phyloP scores from a whole-genome alignment of 2,797 vertebrate species.

The Takifugu rubripes region DNA sequence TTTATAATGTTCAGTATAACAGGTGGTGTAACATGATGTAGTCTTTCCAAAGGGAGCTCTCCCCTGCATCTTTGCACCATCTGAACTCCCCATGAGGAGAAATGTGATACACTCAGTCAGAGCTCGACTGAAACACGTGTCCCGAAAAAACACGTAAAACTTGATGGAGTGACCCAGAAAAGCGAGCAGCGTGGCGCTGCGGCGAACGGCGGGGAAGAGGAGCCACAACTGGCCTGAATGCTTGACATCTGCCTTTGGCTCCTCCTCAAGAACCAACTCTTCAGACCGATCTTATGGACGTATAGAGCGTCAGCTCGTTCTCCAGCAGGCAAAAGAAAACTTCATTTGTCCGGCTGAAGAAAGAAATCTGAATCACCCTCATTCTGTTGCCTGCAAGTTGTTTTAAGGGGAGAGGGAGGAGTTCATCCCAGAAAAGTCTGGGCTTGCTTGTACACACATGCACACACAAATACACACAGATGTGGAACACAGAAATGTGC shows the following conservation, averaged over 20 bases:
- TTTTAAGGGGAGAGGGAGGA: slow-evolving; percentile 25
- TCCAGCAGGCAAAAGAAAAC: too few relatives aligned
- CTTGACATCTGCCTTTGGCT: slow-evolving; percentile 44
- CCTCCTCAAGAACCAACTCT: slow-evolving; percentile 1
- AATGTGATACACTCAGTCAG: slow-evolving; percentile 12
- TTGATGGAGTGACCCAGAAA: slow-evolving; percentile 55
- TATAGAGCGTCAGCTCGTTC: too few relatives aligned
- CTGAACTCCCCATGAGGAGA: slow-evolving; percentile 45
- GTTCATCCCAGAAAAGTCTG: slow-evolving; percentile 35
- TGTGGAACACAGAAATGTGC: slow-evolving; percentile 17
- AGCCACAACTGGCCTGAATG: slow-evolving; percentile 34
- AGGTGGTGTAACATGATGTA: slow-evolving; percentile 31
- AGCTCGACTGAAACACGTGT: slow-evolving; percentile 17
- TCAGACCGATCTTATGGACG: not conserved
- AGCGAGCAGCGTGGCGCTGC: slow-evolving; percentile 20
- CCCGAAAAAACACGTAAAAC: slow-evolving; percentile 35
- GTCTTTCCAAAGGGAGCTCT: slow-evolving; percentile 25
- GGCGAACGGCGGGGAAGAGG: slow-evolving; percentile 39
- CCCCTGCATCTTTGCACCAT: slow-evolving; percentile 19
- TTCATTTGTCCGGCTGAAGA: not conserved
- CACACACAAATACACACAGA: slow-evolving; percentile 6
- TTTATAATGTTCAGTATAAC: slow-evolving; percentile 14
- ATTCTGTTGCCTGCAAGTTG: slow-evolving; percentile 21
- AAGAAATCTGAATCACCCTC: not conserved
- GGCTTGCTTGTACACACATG: slow-evolving; percentile 50